Base-by-base conservation (phyloP, 2,797 vertebrate species). In the Falco novaeseelandiae region DNA sequence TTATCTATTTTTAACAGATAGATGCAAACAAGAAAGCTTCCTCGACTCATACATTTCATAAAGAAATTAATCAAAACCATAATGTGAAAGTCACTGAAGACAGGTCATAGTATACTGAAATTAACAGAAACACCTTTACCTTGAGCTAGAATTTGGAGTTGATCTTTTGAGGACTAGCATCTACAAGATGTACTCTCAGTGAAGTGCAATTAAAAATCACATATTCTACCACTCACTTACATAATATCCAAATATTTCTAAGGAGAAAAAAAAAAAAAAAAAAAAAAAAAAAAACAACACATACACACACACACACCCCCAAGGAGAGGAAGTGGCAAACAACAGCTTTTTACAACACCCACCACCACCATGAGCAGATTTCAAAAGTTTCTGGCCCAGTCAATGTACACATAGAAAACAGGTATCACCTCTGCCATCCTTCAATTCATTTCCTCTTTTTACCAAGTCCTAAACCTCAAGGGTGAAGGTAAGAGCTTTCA, bases 1-100 rank as follows among this genome's bases (percentile, higher is more conserved):
- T 95, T 89, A 55, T 76, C 51, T 89, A 42, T 92, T 94, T 91
- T 95, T 77, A 97, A 90, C 59, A 95, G 58, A 89, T 70, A 38
- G 80, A 40, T 90, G 67, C 71, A 94, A 94, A 96, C 77, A 96
- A 78, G 61, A 81, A 87, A 73, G 30, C 42, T 32, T 79, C 82
- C 83, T 44, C 69, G 55, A 94, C 49, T 93, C 70, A 78, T 44
- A 90, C 69, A 76, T 95, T 87, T 87, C 82, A 77, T 62, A 32
- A 85, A 71, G 44, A 93, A 80, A 32, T 87, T 59, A 81, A 87
- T 76, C 51, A 94, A 89, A 93, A 93, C 62, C 34, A 42, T 49
- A 89, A 70, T 66, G 59, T 67, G 55, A 79, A 89, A 96, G 74
- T 77, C 63, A 89, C 29, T 83, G 29, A 87, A 82, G 80, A 59